phyloP scores from a whole-genome alignment of 2,888 invertebrate species.

The Drosophila subsilvestris region DNA sequence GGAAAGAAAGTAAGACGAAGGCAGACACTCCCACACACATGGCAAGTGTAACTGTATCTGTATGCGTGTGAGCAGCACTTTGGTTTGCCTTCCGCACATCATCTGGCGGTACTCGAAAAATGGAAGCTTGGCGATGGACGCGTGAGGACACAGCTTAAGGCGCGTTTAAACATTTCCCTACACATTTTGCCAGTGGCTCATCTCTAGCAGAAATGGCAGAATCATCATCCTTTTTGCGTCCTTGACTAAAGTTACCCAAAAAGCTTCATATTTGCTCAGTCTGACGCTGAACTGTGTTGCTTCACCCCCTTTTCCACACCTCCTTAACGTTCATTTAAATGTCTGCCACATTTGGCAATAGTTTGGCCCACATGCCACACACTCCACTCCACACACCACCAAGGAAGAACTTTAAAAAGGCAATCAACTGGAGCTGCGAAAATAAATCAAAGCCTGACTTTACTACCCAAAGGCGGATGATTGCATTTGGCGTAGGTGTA shows the following conservation, averaged over 20 bases:
- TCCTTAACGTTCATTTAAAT: slow-evolving; percentile 75
- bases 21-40: slow-evolving; percentile 24
- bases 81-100: slow-evolving; percentile 63
- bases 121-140: slow-evolving; percentile 10
- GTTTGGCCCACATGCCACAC: slow-evolving; percentile 26
- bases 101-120: slow-evolving; percentile 36
- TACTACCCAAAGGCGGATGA: slow-evolving; percentile 19
- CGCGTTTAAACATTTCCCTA: not conserved
- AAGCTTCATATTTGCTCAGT: slow-evolving; percentile 59
- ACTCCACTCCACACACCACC: slow-evolving; percentile 5
- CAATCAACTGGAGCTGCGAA: slow-evolving; percentile 47
- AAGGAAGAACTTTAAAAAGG: slow-evolving; percentile 58
- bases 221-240: slow-evolving; percentile 29
- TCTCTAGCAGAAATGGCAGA: slow-evolving; percentile 7
- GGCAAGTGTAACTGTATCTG: slow-evolving; percentile 46
- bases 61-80: slow-evolving; percentile 55
- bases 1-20: slow-evolving; percentile 18
- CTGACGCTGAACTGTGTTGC: slow-evolving; percentile 55
- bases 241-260: slow-evolving; percentile 54
- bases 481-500: slow-evolving; percentile 29
- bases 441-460: slow-evolving; percentile 59
- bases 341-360: slow-evolving; percentile 65
- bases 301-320: slow-evolving; percentile 20
- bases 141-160: slow-evolving; percentile 2
- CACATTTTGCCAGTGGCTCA: not conserved